These are phyloP conservation scores for Diarsia brunnea DNA, from an alignment of 2,888 invertebrate species.

Conservation along the genomic window DNA sequence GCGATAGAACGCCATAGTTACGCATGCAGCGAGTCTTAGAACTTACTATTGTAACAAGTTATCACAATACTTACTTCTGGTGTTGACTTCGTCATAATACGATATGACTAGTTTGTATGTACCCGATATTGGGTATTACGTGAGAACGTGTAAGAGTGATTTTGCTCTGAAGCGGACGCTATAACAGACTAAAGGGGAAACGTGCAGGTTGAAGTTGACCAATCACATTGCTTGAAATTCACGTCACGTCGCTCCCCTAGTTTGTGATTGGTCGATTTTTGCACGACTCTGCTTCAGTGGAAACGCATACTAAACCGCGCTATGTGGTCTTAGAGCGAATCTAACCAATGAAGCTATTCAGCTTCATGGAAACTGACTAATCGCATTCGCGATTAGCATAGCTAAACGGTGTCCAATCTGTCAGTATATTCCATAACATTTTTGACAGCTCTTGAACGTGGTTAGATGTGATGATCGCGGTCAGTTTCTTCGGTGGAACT, in stretches of 20 bases:
- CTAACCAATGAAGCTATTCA: background rate
- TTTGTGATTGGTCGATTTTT: background rate
- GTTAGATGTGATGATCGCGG: background rate
- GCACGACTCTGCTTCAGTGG: background rate
- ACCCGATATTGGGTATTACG: background rate
- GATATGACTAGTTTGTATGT: background rate
- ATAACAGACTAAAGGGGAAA: background rate
- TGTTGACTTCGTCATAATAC: constrained; percentile 11
- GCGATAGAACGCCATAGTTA: background rate
- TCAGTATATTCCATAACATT: background rate
- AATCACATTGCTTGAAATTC: background rate
- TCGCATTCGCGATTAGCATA: background rate
- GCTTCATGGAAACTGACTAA: too few species aligned
- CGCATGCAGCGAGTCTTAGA: background rate
- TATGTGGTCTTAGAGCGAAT: background rate
- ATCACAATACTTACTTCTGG: constrained; percentile 23
- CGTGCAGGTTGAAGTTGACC: too few species aligned
- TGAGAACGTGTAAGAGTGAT: background rate
- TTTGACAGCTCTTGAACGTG: background rate
- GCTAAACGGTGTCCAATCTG: background rate
- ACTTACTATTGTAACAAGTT: constrained; percentile 17
- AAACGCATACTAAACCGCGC: background rate
- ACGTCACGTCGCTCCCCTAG: background rate
- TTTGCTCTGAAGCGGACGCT: background rate
- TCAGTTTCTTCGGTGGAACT: background rate